Evolutionary conservation across 2,113 vertebrate species (phyloP).

Genomic region (Callipepla californica): DNA sequence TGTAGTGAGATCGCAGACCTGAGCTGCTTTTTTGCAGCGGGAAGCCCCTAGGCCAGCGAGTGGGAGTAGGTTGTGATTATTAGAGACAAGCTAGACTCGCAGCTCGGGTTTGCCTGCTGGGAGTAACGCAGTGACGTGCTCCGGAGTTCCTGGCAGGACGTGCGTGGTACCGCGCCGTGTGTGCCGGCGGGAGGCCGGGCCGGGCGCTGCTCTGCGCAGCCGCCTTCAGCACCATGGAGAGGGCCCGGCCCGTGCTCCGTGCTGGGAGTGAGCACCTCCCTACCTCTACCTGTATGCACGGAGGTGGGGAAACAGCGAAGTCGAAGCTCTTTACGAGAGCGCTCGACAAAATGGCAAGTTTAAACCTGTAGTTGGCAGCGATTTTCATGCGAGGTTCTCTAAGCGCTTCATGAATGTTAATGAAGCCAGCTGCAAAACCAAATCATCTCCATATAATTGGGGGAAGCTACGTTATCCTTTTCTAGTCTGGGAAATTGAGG

Average conservation of each 20-base stretch:
- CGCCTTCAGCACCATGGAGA: neutral
- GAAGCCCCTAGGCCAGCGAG: neutral
- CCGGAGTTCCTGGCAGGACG: neutral
- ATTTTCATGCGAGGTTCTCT: constrained; percentile 33
- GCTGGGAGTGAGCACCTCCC: neutral
- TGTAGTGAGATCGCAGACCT: neutral
- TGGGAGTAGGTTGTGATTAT: neutral
- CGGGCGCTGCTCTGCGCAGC: neutral
- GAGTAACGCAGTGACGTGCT: neutral
- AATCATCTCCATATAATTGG: neutral
- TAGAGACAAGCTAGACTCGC: neutral
- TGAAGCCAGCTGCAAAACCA: constrained; percentile 20
- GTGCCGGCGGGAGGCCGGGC: neutral
- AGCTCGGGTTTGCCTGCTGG: neutral
- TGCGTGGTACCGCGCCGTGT: too few relatives aligned
- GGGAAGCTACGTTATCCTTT: neutral
- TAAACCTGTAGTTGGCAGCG: neutral
- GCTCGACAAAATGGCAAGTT: constrained; percentile 35
- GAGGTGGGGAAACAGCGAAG: neutral
- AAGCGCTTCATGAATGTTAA: constrained; percentile 34
- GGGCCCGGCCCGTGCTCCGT: neutral
- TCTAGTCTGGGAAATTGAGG: constrained; percentile 22
- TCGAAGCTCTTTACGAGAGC: constrained; percentile 9
- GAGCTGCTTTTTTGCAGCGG: neutral
- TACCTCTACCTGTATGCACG: constrained; percentile 1